Evolutionary conservation across 2,797 vertebrate species (phyloP).

Genomic region (Mycteria americana): DNA sequence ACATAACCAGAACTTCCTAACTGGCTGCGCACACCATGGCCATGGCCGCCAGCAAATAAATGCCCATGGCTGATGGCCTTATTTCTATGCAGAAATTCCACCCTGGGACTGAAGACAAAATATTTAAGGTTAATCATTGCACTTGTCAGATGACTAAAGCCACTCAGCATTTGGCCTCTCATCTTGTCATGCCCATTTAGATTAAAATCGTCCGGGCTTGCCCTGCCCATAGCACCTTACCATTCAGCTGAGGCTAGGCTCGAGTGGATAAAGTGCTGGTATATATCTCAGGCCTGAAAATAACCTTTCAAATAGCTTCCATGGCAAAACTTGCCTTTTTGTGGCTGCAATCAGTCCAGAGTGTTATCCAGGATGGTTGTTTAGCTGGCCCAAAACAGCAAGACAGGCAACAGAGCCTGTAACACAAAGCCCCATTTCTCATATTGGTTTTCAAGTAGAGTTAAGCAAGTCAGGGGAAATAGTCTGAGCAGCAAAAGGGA

Average conservation of each 20-base stretch:
- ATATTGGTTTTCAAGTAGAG: background rate
- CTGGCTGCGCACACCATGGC: background rate
- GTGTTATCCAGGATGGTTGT: background rate
- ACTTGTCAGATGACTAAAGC: conserved; percentile 32
- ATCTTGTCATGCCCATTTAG: background rate
- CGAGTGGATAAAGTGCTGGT: background rate
- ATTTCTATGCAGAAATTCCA: background rate
- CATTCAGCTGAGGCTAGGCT: background rate
- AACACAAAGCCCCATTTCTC: background rate
- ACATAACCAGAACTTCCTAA: background rate
- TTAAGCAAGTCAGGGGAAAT: background rate
- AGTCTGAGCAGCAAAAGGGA: background rate
- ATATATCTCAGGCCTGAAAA: background rate
- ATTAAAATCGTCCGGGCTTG: background rate
- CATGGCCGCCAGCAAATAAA: background rate
- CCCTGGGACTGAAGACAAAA: background rate
- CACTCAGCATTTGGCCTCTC: background rate
- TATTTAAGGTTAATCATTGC: conserved; percentile 12
- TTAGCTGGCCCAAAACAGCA: background rate
- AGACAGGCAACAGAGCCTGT: background rate
- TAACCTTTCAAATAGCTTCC: background rate
- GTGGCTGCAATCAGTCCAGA: background rate
- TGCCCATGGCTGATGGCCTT: background rate
- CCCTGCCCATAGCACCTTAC: background rate
- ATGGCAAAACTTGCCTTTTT: background rate